Conservation (phyloP, 1,140 invertebrate species). For the Holotrichia oblita region DNA sequence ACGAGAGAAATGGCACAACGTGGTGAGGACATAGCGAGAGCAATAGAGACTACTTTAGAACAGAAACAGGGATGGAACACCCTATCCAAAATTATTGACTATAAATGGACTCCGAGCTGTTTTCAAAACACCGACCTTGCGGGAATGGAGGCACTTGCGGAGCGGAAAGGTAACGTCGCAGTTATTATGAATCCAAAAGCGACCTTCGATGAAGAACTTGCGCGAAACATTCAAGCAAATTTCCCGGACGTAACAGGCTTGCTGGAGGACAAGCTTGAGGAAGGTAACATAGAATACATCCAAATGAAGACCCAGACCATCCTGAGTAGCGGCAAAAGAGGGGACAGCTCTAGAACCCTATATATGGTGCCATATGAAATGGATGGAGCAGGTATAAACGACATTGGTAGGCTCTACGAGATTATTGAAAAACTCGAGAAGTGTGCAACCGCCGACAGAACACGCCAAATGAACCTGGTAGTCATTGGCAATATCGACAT, state of each 20-base stretch:
- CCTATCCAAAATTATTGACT: background rate
- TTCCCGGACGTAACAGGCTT: background rate
- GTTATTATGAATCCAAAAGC: too few relatives aligned
- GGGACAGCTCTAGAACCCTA: background rate
- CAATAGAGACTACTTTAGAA: too few relatives aligned
- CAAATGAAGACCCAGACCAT: background rate
- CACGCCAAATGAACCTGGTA: too few relatives aligned
- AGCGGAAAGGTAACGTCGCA: too few relatives aligned
- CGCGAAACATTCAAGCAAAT: background rate
- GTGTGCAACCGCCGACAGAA: too few relatives aligned
- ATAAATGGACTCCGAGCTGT: background rate
- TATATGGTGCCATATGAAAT: constrained; percentile 29
- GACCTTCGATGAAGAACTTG: too few relatives aligned
- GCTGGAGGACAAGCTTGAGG: background rate
- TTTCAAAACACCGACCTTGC: too few relatives aligned
- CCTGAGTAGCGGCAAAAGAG: constrained; percentile 3
- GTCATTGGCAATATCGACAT: background rate
- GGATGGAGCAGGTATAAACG: background rate
- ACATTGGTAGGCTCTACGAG: background rate
- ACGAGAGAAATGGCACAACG: background rate
- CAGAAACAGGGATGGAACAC: too few relatives aligned
- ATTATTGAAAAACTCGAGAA: background rate
- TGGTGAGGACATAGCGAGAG: background rate
- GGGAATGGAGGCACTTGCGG: too few relatives aligned
- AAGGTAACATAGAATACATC: constrained; percentile 23